Percentiles rank a stretch among this genome's conserved stretches.
These are phyloP conservation scores for Centroberyx gerrardi DNA, from an alignment of 2,797 vertebrate species.

Conservation along the genomic window DNA sequence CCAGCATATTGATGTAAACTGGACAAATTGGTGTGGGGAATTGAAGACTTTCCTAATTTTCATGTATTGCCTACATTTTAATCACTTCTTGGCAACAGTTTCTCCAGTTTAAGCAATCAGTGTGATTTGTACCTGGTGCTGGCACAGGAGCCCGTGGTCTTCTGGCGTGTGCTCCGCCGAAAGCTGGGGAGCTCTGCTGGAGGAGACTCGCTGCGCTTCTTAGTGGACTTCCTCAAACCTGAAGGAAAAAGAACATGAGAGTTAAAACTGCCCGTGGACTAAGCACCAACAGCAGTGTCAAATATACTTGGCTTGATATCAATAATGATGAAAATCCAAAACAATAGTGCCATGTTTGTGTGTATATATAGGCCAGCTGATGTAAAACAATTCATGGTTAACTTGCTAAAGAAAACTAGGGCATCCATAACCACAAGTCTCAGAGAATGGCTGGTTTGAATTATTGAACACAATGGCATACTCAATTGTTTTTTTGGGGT, in stretches of 20 bases:
- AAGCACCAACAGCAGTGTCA: background rate
- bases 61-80: no score
- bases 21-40: no score
- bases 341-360: background rate
- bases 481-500: background rate
- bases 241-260: slow-evolving; percentile 2
- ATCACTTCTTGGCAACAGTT: background rate
- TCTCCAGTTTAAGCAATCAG: background rate
- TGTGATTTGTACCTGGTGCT: slow-evolving; percentile 91
- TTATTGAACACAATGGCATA: background rate
- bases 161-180: slow-evolving; percentile 99
- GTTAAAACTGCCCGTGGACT: background rate
- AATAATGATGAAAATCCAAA: background rate
- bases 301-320: background rate
- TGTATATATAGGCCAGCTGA: background rate
- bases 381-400: background rate
- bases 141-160: slow-evolving; percentile 99
- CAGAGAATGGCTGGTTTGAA: background rate
- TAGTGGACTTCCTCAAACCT: slow-evolving; percentile 98
- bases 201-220: slow-evolving; percentile 99
- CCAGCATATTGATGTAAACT: no score
- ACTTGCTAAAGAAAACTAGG: background rate
- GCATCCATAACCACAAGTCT: background rate
- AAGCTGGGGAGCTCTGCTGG: slow-evolving; percentile 99
- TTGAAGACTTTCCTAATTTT: no score